These are phyloP conservation scores for Eilema sororculum DNA, from an alignment of 2,888 invertebrate species.

Conservation along the genomic window DNA sequence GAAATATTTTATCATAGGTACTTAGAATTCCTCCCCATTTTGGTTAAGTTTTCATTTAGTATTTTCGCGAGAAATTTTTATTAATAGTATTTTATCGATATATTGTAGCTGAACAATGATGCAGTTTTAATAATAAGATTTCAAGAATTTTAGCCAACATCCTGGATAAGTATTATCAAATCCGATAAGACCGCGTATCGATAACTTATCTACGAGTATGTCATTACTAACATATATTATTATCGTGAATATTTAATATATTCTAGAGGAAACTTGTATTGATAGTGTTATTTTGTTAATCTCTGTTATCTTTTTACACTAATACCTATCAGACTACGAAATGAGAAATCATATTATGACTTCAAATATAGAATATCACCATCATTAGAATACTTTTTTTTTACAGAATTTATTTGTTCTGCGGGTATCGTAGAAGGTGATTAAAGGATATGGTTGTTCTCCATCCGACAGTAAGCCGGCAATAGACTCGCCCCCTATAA, in stretches of 20 bases:
- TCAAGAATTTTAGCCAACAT: slow-evolving; percentile 18
- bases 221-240: slow-evolving; percentile 20
- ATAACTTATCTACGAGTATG: slow-evolving; percentile 23
- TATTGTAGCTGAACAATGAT: not conserved
- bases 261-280: slow-evolving; percentile 17
- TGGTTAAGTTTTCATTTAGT: too few species aligned
- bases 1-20: too few species aligned
- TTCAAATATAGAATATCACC: not conserved
- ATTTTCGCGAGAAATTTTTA: too few species aligned
- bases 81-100: too few species aligned
- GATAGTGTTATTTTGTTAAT: slow-evolving; percentile 32
- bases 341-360: not conserved
- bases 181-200: slow-evolving; percentile 33
- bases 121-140: not conserved
- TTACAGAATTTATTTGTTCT: too few species aligned
- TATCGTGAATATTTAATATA: slow-evolving; percentile 23
- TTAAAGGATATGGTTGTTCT: too few species aligned
- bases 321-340: not conserved
- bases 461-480: too few species aligned
- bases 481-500: too few species aligned
- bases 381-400: not conserved
- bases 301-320: not conserved
- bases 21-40: too few species aligned
- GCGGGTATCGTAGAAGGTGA: too few species aligned
- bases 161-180: slow-evolving; percentile 39